Evolutionary conservation across 2,113 vertebrate genomes (phyloP).

Genomic region (Scortum barcoo): DNA sequence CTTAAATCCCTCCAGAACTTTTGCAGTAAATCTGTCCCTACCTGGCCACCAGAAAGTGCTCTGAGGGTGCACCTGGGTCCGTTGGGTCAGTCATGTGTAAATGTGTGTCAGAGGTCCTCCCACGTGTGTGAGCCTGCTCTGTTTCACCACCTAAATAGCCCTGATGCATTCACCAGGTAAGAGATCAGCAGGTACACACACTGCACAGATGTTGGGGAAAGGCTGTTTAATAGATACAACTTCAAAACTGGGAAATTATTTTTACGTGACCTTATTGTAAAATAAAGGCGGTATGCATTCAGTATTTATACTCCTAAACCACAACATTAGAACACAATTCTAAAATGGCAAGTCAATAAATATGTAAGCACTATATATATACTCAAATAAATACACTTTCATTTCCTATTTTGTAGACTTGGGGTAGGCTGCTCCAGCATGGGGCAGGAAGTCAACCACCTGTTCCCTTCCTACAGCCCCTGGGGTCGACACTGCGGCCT

Average conservation of each 20-base stretch:
- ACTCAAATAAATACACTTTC: not conserved
- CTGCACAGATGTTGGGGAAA: not conserved
- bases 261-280: not conserved
- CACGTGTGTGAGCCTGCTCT: slow-evolving; percentile 79
- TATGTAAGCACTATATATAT: not conserved
- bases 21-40: slow-evolving; percentile 68
- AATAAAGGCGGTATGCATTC: not conserved
- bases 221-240: not conserved
- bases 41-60: slow-evolving; percentile 75
- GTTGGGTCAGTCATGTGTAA: slow-evolving; percentile 76
- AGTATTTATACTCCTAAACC: not conserved
- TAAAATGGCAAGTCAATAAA: not conserved
- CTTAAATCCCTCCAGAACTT: slow-evolving; percentile 68
- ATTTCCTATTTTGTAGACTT: slow-evolving; percentile 61
- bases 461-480: slow-evolving; percentile 82
- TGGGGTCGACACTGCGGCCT: slow-evolving; percentile 80
- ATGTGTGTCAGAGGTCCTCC: slow-evolving; percentile 71
- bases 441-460: slow-evolving; percentile 72
- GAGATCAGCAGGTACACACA: slow-evolving; percentile 15
- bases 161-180: slow-evolving; percentile 75
- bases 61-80: slow-evolving; percentile 72
- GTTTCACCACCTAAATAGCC: slow-evolving; percentile 80
- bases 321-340: not conserved
- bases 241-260: not conserved
- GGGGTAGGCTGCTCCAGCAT: slow-evolving; percentile 70